Base-by-base conservation (phyloP, 1,140 invertebrate genomes). In the Galleria mellonella region DNA sequence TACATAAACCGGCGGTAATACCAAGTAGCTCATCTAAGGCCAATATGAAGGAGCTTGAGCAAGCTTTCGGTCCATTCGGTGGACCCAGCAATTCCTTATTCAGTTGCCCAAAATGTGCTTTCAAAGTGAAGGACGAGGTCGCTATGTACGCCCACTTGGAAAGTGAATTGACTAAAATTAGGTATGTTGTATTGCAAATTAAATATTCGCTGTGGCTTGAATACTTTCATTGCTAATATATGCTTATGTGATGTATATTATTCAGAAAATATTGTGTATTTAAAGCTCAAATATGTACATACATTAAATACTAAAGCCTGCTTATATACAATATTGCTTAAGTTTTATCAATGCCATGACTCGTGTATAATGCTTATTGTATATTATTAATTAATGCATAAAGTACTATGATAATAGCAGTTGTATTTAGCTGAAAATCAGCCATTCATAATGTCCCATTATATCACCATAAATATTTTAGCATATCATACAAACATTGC, bases 111-210 rank as follows among this genome's bases (percentile, higher is more conserved):
- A 82, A 78, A 33, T 84, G 81, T 43, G 27, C 44, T 9, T 46
- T 39, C 7, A 44, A 32, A 1, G 43, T 51, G 7, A 67, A 51
- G 8, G 65, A 74, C n/a, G 75, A 78, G 32, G 41, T 32, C 3
- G 28, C 36, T 1, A 73, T 82, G 62, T 51, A 54, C 9, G 59
- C 68, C 12, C 81, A 84, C 49, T 60, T 84, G 43, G 75, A 82
- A 46, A 63, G 30, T 8, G 81, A 84, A 47, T 42, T 84, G 12
- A 66, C 67, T 32, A 79, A 74, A 46, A 79, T 84, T 43, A 65
- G 79, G 79, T 79, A 45, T 62, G 62, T 51, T 12, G 10, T 37
- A 23, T 9, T 28, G 17, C 6, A 6, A 23, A 23, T 3, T 23
- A 3, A 3, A 23, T 23, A 6, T 23, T 23, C 2, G 17, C 17